These are phyloP conservation scores for Lydus trimaculatus DNA, from an alignment of 2,888 invertebrate species.

Conservation along the genomic window DNA sequence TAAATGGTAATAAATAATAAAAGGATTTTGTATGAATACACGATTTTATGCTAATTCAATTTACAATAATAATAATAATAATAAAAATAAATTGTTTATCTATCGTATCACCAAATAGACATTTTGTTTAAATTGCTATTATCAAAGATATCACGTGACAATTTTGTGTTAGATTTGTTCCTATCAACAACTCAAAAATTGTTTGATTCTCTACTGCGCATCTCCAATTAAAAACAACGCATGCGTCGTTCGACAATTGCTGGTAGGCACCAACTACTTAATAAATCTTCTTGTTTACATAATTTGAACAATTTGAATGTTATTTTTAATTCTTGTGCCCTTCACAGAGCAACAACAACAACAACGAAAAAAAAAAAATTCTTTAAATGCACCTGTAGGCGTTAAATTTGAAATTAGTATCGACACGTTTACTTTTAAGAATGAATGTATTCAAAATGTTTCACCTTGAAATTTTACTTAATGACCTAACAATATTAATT, in stretches of 20 bases:
- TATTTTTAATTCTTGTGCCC: not conserved
- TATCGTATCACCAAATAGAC: not conserved
- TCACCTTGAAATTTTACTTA: not conserved
- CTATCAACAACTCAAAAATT: no score
- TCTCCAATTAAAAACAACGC: no score
- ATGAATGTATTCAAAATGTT: not conserved
- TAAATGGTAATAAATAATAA: not conserved
- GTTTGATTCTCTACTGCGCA: no score
- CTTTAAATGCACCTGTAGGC: not conserved
- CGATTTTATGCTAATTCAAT: constrained; percentile 3
- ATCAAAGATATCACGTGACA: no score
- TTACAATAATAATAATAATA: not conserved
- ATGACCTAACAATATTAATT: constrained; percentile 4
- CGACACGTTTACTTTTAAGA: not conserved
- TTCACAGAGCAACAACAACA: no score
- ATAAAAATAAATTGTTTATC: not conserved
- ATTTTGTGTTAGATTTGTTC: no score
- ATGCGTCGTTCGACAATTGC: no score
- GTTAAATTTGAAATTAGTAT: not conserved
- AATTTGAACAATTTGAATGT: not conserved
- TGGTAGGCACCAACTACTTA: no score
- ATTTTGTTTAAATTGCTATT: no score
- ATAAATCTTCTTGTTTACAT: not conserved
- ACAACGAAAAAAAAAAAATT: no score
- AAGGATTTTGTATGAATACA: not conserved